Base-by-base conservation (phyloP, 2,113 vertebrate genomes). In the Pholis gunnellus region DNA sequence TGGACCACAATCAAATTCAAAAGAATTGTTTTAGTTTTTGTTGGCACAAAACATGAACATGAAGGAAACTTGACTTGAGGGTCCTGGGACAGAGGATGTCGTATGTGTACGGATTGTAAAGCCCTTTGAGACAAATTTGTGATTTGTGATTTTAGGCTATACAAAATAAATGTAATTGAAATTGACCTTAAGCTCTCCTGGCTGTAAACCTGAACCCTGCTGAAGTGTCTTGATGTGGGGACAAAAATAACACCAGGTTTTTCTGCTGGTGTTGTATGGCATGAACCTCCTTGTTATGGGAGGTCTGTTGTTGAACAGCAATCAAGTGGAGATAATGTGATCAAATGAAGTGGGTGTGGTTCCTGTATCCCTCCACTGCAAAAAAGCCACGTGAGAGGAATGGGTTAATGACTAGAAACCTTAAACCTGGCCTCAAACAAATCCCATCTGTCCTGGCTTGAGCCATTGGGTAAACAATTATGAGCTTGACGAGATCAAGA, bases 401-500 rank as follows among this genome's bases (percentile, higher is more conserved):
- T 1, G 44, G 56, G 59, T 29, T 17, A n/a, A 66, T 44, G 38
- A 75, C 80, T 0, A 20, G 29, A 48, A 44, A 78, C 42, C 60
- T 69, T 48, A n/a, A 34, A 60, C 46, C 59, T 44, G 61, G 42
- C 31, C 34, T 73, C 72, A 61, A 81, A 80, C 79, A 72, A 72
- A 71, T 72, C 66, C 42, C 29, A 78, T 75, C n/a, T 87, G 72
- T 13, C 60, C 40, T 48, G 77, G 11, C 46, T 72, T 0, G 10
- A 79, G 56, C 50, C 75, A 1, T 48, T 80, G 61, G 5, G 67
- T 65, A 80, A 90, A 92, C 84, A 87, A 40, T 25, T 72, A 87
- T 10, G 54, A 74, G 63, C 66, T 25, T 40, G 70, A 87, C 69
- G 66, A 72, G 56, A 84, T 67, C 56, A 17, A 52, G 65, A 88